Base-by-base conservation (phyloP, 2,888 invertebrate genomes). In the Orthosia gothica region DNA sequence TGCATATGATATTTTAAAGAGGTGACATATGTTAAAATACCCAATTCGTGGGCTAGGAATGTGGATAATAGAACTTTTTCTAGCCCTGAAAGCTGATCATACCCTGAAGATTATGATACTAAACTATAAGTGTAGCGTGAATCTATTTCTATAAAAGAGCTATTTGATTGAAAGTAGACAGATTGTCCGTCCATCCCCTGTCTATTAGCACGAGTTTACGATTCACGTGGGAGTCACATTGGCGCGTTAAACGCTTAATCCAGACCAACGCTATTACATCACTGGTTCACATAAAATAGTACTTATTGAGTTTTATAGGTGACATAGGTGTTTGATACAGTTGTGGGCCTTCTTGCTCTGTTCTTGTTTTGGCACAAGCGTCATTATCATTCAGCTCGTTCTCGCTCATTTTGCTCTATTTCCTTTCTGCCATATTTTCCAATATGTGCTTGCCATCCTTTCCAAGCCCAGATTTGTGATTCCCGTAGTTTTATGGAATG, bases 221-320 rank as follows among this genome's bases (percentile, higher is more conserved):
- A 75, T 75, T 52, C 62, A 68, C 63, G 67, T 57, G 66, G 63
- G 67, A 67, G 62, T 70, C 23, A 70, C 18, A 55, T 26, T 52
- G 57, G 5, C 40, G 58, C 54, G 63, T 67, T 61, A 71, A 79
- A 64, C 70, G 55, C 18, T 81, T 70, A 75, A 70, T 76, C 76
- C 55, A 61, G 52, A 70, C 63, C 63, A n/a, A n/a, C 57, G 63
- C 58, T 54, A 68, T 76, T 76, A 68, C 81, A 64, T 71, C 47
- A 81, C 47, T 26, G 67, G 67, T 49, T 61, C 64, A 52, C 63
- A 64, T 63, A 67, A 68, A 81, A 67, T 57, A 11, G 58, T 52
- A 61, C 54, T 80, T 52, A 80, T 58, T 69, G 15, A n/a, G 58
- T 5, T 52, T 45, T 74, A 55, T 20, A n/a, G 26, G 49, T 70